Evolutionary conservation across 2,113 vertebrate species (phyloP).

Genomic region (Hydrochoerus hydrochaeris): DNA sequence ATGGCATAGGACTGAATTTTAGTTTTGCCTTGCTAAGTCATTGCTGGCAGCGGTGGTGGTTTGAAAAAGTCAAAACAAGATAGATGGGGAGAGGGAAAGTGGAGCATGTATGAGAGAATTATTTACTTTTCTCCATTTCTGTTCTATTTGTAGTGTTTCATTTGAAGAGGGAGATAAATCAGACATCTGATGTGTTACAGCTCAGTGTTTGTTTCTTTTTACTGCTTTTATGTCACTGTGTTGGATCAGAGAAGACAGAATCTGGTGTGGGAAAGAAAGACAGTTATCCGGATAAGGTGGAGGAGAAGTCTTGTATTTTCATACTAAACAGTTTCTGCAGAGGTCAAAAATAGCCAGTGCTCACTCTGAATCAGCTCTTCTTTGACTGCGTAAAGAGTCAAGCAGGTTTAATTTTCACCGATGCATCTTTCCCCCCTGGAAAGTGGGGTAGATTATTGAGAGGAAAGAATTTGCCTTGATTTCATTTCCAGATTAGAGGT

Average conservation of each 20-base stretch:
- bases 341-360: background rate
- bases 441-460: background rate
- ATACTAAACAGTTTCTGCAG: background rate
- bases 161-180: conserved; percentile 10
- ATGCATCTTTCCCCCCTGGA: background rate
- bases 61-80: background rate
- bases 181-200: background rate
- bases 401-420: background rate
- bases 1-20: background rate
- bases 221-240: background rate
- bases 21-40: background rate
- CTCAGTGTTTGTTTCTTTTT: background rate
- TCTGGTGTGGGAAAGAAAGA: background rate
- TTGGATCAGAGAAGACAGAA: background rate
- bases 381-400: background rate
- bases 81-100: background rate
- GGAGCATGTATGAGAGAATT: background rate
- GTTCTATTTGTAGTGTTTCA: background rate
- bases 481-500: conserved; percentile 18
- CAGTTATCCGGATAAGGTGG: background rate
- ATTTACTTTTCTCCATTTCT: background rate
- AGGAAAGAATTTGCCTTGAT: background rate
- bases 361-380: background rate
- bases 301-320: background rate
- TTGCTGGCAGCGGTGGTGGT: background rate